Percentiles rank a stretch among this genome's conserved stretches.
phyloP scores from a whole-genome alignment of 2,888 invertebrate genomes.

The Andrena fulva region DNA sequence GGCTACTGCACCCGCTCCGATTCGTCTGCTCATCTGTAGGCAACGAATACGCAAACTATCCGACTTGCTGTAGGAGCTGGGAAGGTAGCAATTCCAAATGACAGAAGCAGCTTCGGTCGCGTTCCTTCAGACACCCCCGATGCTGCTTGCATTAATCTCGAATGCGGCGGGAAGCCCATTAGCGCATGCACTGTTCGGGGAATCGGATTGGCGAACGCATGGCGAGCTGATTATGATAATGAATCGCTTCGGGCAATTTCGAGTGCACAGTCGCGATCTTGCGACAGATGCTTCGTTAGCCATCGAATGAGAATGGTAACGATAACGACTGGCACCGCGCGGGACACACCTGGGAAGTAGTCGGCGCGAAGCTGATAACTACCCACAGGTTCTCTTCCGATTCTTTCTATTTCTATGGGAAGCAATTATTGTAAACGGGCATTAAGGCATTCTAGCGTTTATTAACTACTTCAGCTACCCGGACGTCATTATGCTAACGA shows the following conservation, averaged over 20 bases:
- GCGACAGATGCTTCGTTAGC: constrained; percentile 59
- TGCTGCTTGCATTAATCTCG: constrained; percentile 36
- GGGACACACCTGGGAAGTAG: not conserved
- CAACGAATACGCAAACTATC: constrained; percentile 12
- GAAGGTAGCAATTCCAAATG: constrained; percentile 1
- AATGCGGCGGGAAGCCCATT: constrained; percentile 27
- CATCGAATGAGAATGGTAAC: constrained; percentile 26
- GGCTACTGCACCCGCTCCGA: constrained; percentile 2
- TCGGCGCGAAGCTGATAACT: not conserved
- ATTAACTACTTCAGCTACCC: not conserved
- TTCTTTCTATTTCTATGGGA: too few relatives aligned
- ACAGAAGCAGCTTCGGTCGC: constrained; percentile 8
- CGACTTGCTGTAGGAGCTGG: not conserved
- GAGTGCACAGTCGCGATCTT: constrained; percentile 42
- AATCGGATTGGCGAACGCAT: constrained; percentile 52
- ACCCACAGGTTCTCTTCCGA: not conserved
- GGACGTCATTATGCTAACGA: not conserved
- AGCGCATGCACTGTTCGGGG: constrained; percentile 26
- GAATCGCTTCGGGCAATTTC: constrained; percentile 59
- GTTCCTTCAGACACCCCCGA: not conserved
- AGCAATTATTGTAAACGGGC: too few relatives aligned
- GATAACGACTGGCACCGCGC: constrained; percentile 4
- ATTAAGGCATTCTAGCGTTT: not conserved
- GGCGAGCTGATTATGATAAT: constrained; percentile 71
- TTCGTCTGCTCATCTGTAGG: not conserved